phyloP scores from a whole-genome alignment of 1,140 invertebrate genomes.

The Drosophila bocqueti region DNA sequence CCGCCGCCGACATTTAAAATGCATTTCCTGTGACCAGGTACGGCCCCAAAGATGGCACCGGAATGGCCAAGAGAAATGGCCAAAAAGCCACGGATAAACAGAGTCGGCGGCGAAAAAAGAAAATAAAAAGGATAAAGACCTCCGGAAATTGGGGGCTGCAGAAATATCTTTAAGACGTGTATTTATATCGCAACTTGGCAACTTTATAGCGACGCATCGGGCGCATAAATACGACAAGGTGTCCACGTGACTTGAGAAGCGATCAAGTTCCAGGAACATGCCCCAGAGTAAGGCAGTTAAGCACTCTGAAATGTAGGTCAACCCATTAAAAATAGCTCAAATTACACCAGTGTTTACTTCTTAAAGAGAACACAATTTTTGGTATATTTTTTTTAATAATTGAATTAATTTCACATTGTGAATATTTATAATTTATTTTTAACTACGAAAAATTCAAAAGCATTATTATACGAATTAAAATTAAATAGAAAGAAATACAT shows the following conservation, averaged over 20 bases:
- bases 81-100: slow-evolving; percentile 24
- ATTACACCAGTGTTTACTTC: too few relatives aligned
- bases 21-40: slow-evolving; percentile 65
- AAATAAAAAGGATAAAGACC: slow-evolving; percentile 9
- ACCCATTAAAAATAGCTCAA: neutral
- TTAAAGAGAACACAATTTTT: neutral
- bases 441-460: too few relatives aligned
- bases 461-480: neutral
- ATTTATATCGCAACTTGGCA: slow-evolving; percentile 65
- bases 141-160: neutral
- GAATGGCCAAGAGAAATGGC: slow-evolving; percentile 40
- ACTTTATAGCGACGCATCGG: slow-evolving; percentile 61
- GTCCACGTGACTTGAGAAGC: slow-evolving; percentile 29
- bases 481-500: neutral
- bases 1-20: slow-evolving; percentile 75
- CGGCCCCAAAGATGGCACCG: slow-evolving; percentile 27
- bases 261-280: slow-evolving; percentile 5
- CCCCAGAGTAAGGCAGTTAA: slow-evolving; percentile 1
- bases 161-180: slow-evolving; percentile 64
- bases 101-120: neutral
- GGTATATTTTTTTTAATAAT: neutral
- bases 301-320: slow-evolving; percentile 2
- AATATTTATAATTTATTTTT: neutral
- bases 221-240: slow-evolving; percentile 62
- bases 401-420: neutral